Conservation (phyloP, 2,113 vertebrate genomes). For the Boleophthalmus pectinirostris region DNA sequence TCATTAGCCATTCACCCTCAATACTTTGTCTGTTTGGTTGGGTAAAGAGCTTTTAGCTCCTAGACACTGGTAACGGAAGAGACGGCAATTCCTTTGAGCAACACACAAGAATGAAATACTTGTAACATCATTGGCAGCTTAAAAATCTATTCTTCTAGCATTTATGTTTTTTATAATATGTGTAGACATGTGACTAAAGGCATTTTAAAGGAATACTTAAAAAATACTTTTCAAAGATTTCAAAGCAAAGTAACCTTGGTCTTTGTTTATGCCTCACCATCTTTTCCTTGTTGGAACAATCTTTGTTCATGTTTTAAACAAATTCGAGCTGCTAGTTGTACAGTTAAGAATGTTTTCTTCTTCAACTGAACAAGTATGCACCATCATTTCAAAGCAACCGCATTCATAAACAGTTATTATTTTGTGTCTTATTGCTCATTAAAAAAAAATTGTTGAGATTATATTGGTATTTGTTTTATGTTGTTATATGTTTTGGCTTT, state of each 20-base stretch:
- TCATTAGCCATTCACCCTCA: slow-evolving; percentile 57
- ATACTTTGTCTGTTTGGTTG: slow-evolving; percentile 53
- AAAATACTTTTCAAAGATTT: not conserved
- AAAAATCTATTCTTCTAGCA: not conserved
- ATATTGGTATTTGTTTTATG: too few relatives aligned
- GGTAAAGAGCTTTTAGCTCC: slow-evolving; percentile 59
- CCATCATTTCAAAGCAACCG: too few relatives aligned
- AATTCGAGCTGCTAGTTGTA: not conserved
- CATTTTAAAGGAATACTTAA: not conserved
- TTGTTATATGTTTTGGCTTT: too few relatives aligned
- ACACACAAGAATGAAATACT: slow-evolving; percentile 5
- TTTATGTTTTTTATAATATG: not conserved
- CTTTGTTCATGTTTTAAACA: slow-evolving; percentile 1
- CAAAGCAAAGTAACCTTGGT: not conserved
- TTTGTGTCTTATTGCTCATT: too few relatives aligned
- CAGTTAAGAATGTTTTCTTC: not conserved
- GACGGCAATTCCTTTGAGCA: slow-evolving; percentile 34
- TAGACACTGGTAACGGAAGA: slow-evolving; percentile 13
- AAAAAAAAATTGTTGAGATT: too few relatives aligned
- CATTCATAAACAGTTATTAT: too few relatives aligned
- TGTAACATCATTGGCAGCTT: not conserved
- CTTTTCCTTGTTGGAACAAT: not conserved
- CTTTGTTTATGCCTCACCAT: not conserved
- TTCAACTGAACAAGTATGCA: not conserved
- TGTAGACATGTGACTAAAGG: not conserved